These are phyloP conservation scores for Pandion haliaetus DNA, from an alignment of 2,113 vertebrate genomes.

Conservation along the genomic window DNA sequence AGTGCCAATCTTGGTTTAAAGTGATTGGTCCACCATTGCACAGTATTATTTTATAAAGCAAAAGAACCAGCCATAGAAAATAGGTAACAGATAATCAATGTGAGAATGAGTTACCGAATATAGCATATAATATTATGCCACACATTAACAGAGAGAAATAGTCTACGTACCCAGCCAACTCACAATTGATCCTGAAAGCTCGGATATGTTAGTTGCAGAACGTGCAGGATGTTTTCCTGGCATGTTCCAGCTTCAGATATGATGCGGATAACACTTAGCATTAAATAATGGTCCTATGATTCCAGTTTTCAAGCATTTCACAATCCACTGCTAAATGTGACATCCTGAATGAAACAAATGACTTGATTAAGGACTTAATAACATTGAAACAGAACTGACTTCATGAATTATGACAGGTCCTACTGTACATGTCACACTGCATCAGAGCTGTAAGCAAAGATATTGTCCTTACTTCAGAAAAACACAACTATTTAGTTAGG, in stretches of 20 bases:
- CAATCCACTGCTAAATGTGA: slow-evolving; percentile 54
- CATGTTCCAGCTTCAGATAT: slow-evolving; percentile 27
- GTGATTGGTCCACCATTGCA: neutral
- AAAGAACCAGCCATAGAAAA: neutral
- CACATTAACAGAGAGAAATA: neutral
- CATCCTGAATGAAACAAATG: slow-evolving; percentile 65
- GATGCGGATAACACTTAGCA: slow-evolving; percentile 39
- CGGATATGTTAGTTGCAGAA: neutral
- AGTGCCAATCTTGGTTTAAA: neutral
- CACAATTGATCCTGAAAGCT: slow-evolving; percentile 26
- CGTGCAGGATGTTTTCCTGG: slow-evolving; percentile 49
- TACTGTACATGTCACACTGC: slow-evolving; percentile 33
- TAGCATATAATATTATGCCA: neutral
- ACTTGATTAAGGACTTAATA: slow-evolving; percentile 71
- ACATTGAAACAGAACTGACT: slow-evolving; percentile 55
- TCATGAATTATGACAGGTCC: slow-evolving; percentile 60
- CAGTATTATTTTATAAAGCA: neutral
- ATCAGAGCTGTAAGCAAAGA: slow-evolving; percentile 54
- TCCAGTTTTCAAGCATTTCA: slow-evolving; percentile 45
- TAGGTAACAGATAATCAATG: neutral
- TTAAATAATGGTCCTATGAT: slow-evolving; percentile 25
- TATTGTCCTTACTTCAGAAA: neutral
- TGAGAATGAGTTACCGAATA: neutral
- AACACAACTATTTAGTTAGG: neutral
- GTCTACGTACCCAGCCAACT: slow-evolving; percentile 11